A percentile compares a stretch with the other conserved stretches of the same genome.
Evolutionary conservation across 1,140 invertebrate species (phyloP).

Genomic region (Tribolium madens): DNA sequence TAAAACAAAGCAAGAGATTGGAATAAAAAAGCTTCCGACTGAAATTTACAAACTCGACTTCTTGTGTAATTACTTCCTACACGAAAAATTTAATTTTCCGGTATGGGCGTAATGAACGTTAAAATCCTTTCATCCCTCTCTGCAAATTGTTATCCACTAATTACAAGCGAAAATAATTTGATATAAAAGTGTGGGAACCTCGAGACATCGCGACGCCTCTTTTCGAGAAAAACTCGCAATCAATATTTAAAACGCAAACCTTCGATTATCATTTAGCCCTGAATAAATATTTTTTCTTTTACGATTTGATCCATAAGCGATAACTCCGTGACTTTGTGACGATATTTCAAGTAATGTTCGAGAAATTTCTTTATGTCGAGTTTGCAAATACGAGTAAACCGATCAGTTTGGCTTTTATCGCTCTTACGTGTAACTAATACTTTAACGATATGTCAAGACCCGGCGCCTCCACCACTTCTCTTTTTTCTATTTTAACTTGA

Average conservation of each 20-base stretch:
- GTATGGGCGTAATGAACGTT: constrained; percentile 11
- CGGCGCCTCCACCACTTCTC: constrained; percentile 13
- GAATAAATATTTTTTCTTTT: not conserved
- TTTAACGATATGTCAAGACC: not conserved
- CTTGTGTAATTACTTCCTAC: constrained; percentile 2
- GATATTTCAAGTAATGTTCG: not conserved
- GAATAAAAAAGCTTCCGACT: not conserved
- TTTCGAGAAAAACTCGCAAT: not conserved
- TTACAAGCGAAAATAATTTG: not conserved
- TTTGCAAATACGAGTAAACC: not conserved
- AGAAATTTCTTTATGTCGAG: not conserved
- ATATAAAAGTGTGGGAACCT: not conserved
- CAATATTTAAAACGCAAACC: not conserved
- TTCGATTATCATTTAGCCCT: not conserved
- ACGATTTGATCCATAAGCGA: not conserved
- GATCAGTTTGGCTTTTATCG: not conserved
- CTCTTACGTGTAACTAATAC: not conserved
- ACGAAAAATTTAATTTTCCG: constrained; percentile 29
- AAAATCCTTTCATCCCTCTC: constrained; percentile 5
- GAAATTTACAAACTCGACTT: not conserved
- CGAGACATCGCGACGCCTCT: not conserved
- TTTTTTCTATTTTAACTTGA: not conserved
- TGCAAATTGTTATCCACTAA: constrained; percentile 1
- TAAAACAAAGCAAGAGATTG: constrained; percentile 10
- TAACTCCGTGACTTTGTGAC: not conserved